Conservation (phyloP, 2,113 vertebrate species). For the Channa maculata region DNA sequence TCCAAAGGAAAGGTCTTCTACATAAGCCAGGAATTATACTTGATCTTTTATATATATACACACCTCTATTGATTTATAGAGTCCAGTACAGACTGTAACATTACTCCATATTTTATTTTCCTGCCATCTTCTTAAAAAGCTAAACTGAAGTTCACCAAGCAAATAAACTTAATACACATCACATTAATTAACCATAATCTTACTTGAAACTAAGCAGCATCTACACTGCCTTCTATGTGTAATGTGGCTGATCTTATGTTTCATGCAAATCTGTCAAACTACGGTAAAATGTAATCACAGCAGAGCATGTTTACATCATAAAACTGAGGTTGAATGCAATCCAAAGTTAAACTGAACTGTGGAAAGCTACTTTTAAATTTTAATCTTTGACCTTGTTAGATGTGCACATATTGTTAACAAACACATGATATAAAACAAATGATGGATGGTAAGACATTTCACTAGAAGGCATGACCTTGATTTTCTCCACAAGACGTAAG, state of each 20-base stretch:
- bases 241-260: not conserved
- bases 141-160: conserved; percentile 30
- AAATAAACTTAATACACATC: conserved; percentile 31
- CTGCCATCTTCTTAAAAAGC: conserved; percentile 31
- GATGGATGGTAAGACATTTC: conserved; percentile 65
- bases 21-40: conserved; percentile 5
- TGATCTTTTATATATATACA: too few relatives aligned
- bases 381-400: conserved; percentile 22
- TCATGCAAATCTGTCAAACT: conserved; percentile 43
- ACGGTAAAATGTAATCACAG: not conserved
- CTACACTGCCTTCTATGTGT: not conserved
- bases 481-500: conserved; percentile 61
- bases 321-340: conserved; percentile 1
- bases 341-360: conserved; percentile 2
- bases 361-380: conserved; percentile 19
- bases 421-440: conserved; percentile 67
- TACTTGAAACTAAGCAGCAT: not conserved
- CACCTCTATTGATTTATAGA: not conserved
- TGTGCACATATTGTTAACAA: conserved; percentile 47
- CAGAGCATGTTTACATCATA: conserved; percentile 22
- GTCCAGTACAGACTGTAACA: conserved; percentile 16
- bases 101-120: not conserved
- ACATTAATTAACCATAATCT: conserved; percentile 7
- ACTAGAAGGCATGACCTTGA: conserved; percentile 73
- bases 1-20: conserved; percentile 38